Base-by-base conservation (phyloP, 2,888 invertebrate species). In the Peribatodes rhomboidaria region DNA sequence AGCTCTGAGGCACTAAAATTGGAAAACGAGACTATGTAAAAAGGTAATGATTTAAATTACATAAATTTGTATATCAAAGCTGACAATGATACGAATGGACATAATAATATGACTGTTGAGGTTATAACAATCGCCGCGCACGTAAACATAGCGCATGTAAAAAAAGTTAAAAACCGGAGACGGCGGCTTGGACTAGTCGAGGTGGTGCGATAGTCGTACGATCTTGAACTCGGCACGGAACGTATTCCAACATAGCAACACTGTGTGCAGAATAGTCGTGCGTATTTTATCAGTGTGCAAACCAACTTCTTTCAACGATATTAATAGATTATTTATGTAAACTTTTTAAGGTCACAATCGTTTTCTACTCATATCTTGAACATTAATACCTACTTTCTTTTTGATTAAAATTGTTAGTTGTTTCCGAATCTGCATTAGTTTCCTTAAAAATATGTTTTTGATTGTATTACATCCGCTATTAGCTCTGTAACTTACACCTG, bases 151-250 rank as follows among this genome's bases (percentile, higher is more conserved):
- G 50, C 64, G 53, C 58, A 13, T 37, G 54, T 64, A 69, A 79
- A 74, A 78, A 76, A 75, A 66, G 39, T 70, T 63, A 74, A 71
- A 71, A 75, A 74, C 73, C 76, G 79, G 72, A 77, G 68, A 27
- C 22, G 13, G 46, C 46, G 46, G 77, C 44, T 58, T 58, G 46
- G 73, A 76, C 80, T 77, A 77, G 77, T 65, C 50, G 75, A 80
- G 79, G 83, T 88, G 88, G 86, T 81, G 76, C 78, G 86, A 87
- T 79, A 72, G 76, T 89, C 87, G 83, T 86, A 86, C 81, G 89
- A 90, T 86, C 73, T 74, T 73, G 73, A 73, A 69, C 69, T 69
- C 67, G 65, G 70, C 78, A 73, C 73, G 33, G 49, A 22, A 35
- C 54, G 80, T 77, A 69, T 85, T 82, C 77, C 82, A 76, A 72